Base-by-base conservation (phyloP, 2,113 vertebrate species). In the Fregata magnificens region DNA sequence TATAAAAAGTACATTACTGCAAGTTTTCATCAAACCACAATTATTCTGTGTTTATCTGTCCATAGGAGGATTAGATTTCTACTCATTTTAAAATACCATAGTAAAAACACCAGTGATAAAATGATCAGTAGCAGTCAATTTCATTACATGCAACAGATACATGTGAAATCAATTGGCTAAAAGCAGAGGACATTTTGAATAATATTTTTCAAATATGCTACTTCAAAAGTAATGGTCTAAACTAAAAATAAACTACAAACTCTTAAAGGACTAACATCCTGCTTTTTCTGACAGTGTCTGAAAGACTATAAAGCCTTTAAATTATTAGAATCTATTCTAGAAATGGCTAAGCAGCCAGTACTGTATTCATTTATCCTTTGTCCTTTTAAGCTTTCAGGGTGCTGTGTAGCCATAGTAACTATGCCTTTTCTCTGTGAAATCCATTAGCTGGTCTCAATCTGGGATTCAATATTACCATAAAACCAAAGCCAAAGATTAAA, bases 351-450 rank as follows among this genome's bases (percentile, higher is more conserved):
- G 94, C 93, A 96, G 88, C 78, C 84, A 86, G 83, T 84, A 91
- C 84, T 0, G 1, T 82, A 82, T 85, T 97, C 97, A 96, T 97
- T 96, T 97, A 94, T 96, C 92, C 95, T 97, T 97, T 97, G 97
- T 98, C 95, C 97, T 97, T 97, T 97, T 71, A 97, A 96, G 96
- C 96, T 97, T 93, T 95, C 95, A 96, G 93, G 79, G 91, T 95
- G 95, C 96, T 96, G 96, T 95, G 97, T 98, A 97, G 96, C 90
- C 97, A 98, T 98, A 98, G 97, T 97, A 98, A 98, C 97, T 97
- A 94, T 85, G 95, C 59, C 80, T 96, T 96, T 96, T 91, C 88
- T 82, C 79, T 96, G 93, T 65, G 14, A 97, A 97, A 96, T 95
- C 96, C 95, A 97, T 97, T 98, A 97, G 94, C 88, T 93, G 95